Conservation (phyloP, 2,888 invertebrate genomes). For the Phengaris arion region DNA sequence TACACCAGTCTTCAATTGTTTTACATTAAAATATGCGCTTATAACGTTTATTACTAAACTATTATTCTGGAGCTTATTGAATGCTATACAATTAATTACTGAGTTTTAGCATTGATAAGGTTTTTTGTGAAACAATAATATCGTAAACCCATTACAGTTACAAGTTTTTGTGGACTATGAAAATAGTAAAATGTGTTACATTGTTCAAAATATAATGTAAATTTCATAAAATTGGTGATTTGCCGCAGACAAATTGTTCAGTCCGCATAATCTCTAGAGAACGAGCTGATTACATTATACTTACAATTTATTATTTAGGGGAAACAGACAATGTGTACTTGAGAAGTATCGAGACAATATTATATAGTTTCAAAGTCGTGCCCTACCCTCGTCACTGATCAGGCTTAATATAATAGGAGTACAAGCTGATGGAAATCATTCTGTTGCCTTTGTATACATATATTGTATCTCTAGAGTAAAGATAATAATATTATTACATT, state of each 20-base stretch:
- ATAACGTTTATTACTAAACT: background rate
- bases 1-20: too few species aligned
- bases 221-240: background rate
- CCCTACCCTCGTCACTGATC: slow-evolving; percentile 14
- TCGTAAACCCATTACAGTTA: too few species aligned
- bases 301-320: slow-evolving; percentile 10
- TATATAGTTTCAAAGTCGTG: background rate
- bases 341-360: background rate
- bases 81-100: background rate
- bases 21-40: background rate
- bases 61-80: background rate
- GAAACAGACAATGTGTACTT: background rate
- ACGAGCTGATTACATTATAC: slow-evolving; percentile 19
- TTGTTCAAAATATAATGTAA: background rate
- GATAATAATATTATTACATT: background rate
- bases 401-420: background rate
- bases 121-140: background rate
- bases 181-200: too few species aligned
- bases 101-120: background rate
- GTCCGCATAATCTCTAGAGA: background rate
- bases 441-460: background rate
- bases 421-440: background rate
- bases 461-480: background rate
- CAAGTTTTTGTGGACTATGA: too few species aligned
- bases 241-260: background rate